These are phyloP conservation scores for Etia nguti DNA, from an alignment of 2,113 vertebrate species.

Conservation along the genomic window DNA sequence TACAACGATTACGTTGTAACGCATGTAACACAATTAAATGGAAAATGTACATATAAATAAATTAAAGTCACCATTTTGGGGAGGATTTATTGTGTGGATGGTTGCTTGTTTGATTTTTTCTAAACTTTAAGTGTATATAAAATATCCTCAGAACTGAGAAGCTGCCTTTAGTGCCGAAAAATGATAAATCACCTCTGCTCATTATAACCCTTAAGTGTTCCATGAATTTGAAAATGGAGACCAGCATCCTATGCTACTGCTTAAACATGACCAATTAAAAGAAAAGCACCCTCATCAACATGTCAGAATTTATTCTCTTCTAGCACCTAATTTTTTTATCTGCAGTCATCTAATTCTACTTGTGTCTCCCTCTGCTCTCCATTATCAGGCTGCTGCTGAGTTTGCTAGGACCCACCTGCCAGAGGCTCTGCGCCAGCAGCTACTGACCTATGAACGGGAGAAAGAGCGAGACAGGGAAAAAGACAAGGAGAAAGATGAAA, in stretches of 20 bases:
- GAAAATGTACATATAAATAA: neutral
- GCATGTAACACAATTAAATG: neutral
- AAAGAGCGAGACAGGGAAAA: conserved; percentile 80
- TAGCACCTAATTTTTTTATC: neutral
- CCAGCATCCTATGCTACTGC: neutral
- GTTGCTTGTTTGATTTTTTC: neutral
- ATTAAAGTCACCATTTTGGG: neutral
- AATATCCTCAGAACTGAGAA: neutral
- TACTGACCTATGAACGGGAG: conserved; percentile 89
- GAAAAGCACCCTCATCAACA: neutral
- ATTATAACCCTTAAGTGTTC: neutral
- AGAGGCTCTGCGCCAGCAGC: conserved; percentile 87
- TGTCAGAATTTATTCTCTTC: neutral
- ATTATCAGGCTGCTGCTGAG: conserved; percentile 87
- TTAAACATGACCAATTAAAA: neutral
- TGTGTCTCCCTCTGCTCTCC: conserved; percentile 5
- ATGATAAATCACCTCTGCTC: neutral
- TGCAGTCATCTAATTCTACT: neutral
- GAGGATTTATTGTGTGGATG: neutral
- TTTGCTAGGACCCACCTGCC: conserved; percentile 90
- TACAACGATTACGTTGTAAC: neutral
- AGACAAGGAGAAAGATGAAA: conserved; percentile 81
- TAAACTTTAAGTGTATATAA: neutral
- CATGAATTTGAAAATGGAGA: neutral
- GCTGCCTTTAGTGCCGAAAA: neutral